These are phyloP conservation scores for Stichopus horrens DNA, from an alignment of 53 echinoderm and acorn worm genomes.

Conservation along the genomic window DNA sequence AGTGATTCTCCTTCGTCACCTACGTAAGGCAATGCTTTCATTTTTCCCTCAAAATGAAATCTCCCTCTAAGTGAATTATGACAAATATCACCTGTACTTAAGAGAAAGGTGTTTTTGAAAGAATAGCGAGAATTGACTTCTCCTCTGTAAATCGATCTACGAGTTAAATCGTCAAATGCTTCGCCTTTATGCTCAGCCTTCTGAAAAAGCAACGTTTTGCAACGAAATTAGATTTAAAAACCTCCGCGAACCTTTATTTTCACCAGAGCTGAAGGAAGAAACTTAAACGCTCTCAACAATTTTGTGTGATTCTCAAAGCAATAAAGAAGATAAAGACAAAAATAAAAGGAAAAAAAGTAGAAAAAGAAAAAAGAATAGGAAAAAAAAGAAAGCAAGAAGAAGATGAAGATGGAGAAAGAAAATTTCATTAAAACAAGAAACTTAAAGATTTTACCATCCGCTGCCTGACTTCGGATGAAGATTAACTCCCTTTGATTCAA, in stretches of 20 bases:
- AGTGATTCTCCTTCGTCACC: neutral
- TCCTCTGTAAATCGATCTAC: constrained; percentile 43
- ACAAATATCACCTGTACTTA: constrained; percentile 45
- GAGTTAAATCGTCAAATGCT: constrained; percentile 43
- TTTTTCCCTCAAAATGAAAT: constrained; percentile 13
- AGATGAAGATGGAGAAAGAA: constrained; percentile 25
- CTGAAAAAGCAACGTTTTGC: constrained; percentile 47
- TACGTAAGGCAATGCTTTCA: constrained; percentile 31
- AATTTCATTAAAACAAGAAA: constrained; percentile 47
- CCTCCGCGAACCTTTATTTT: constrained; percentile 29
- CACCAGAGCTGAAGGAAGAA: neutral
- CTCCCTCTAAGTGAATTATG: constrained; percentile 35
- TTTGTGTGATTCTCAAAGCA: constrained; percentile 33
- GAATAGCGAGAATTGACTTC: constrained; percentile 44
- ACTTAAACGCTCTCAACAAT: constrained; percentile 16
- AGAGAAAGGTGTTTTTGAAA: constrained; percentile 44
- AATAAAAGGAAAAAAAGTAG: neutral
- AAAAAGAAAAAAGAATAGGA: neutral
- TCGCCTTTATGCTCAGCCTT: constrained; percentile 34
- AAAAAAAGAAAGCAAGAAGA: neutral
- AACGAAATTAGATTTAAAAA: constrained; percentile 43
- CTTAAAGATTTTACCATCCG: constrained; percentile 36
- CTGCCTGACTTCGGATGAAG: constrained; percentile 41
- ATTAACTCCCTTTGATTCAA: constrained; percentile 31
- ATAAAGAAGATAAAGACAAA: neutral